These are phyloP conservation scores for Osmerus mordax DNA, from an alignment of 2,113 vertebrate species.

Conservation along the genomic window DNA sequence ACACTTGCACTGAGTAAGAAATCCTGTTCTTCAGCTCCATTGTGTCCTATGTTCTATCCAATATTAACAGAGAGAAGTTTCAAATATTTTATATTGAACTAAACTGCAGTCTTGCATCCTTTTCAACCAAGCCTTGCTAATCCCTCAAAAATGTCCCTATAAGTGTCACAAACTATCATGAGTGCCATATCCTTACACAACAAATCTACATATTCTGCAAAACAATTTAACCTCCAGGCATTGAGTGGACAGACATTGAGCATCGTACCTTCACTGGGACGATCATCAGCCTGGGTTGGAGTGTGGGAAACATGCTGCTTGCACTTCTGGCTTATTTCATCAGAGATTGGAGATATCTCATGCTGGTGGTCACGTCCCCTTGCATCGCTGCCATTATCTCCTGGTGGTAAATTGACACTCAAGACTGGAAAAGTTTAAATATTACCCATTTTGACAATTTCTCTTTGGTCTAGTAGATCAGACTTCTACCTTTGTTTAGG, in stretches of 20 bases:
- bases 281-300: slow-evolving; percentile 76
- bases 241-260: slow-evolving; percentile 80
- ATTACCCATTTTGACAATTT: too few species aligned
- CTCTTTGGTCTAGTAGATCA: too few species aligned
- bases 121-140: too few species aligned
- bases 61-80: neutral
- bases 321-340: slow-evolving; percentile 75
- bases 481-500: slow-evolving; percentile 31
- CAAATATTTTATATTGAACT: too few species aligned
- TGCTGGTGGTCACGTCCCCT: slow-evolving; percentile 74
- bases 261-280: slow-evolving; percentile 76
- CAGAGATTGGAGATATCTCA: slow-evolving; percentile 80
- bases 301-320: slow-evolving; percentile 76
- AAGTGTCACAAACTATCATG: too few species aligned
- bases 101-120: too few species aligned
- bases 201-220: too few species aligned
- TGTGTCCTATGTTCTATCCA: neutral
- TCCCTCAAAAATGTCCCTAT: too few species aligned
- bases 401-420: slow-evolving; percentile 74
- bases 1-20: slow-evolving; percentile 71
- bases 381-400: slow-evolving; percentile 70
- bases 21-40: neutral
- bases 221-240: slow-evolving; percentile 28
- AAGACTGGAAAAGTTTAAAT: too few species aligned
- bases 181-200: too few species aligned